Evolutionary conservation across 1,140 invertebrate genomes (phyloP).

Genomic region (Epicauta chinensis): DNA sequence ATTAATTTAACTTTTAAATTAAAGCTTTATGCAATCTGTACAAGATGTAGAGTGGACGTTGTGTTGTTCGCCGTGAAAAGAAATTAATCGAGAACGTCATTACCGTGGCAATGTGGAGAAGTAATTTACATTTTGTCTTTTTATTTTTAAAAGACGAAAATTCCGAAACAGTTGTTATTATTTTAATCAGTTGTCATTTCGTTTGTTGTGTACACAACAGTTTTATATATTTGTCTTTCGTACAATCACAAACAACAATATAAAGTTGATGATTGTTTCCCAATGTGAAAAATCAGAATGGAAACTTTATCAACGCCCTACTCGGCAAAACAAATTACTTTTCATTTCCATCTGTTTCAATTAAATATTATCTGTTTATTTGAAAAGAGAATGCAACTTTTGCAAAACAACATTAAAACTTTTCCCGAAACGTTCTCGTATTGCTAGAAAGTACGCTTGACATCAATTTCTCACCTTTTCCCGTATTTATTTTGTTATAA

Average conservation of each 20-base stretch:
- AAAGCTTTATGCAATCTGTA: slow-evolving; percentile 15
- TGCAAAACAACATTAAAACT: no score
- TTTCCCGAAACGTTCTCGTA: no score
- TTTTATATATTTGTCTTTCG: neutral
- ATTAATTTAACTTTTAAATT: slow-evolving; percentile 18
- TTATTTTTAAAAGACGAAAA: neutral
- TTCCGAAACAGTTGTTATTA: neutral
- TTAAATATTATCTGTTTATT: neutral
- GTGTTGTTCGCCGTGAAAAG: neutral
- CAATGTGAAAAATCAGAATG: neutral
- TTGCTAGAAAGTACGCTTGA: no score
- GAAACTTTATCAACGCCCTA: neutral
- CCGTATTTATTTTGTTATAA: no score
- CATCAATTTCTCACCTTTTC: no score
- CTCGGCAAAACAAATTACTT: neutral
- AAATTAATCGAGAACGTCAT: neutral
- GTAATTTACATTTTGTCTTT: neutral
- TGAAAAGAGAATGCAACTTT: no score
- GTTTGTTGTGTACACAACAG: no score
- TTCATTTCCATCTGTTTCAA: neutral
- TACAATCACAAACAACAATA: neutral
- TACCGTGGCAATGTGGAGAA: neutral
- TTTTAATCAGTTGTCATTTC: neutral
- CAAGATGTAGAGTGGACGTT: no score
- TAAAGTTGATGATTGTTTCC: neutral